These are phyloP conservation scores for Dicerorhinus sumatrensis DNA, from an alignment of 2,113 vertebrate genomes.

Conservation along the genomic window DNA sequence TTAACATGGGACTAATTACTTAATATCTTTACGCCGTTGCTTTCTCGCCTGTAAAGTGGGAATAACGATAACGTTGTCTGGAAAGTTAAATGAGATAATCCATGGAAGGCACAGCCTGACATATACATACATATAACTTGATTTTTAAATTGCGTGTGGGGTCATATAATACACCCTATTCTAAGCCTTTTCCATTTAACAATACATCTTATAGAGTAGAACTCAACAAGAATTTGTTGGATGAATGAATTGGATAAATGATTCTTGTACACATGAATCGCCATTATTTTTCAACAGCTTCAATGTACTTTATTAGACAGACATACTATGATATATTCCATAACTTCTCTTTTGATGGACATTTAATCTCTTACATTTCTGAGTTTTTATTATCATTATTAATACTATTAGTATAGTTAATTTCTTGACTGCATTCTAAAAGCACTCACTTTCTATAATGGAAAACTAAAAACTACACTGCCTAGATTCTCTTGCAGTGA, in stretches of 20 bases:
- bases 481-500: neutral
- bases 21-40: neutral
- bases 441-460: neutral
- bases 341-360: neutral
- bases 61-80: constrained; percentile 17
- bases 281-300: neutral
- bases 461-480: neutral
- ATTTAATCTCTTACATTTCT: neutral
- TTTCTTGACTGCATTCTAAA: neutral
- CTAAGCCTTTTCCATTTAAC: neutral
- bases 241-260: neutral
- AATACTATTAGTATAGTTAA: neutral
- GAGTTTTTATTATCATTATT: neutral
- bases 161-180: neutral
- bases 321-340: neutral
- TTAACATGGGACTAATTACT: constrained; percentile 31
- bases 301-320: neutral
- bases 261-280: neutral
- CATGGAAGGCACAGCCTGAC: neutral
- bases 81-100: constrained; percentile 15
- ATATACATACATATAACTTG: neutral
- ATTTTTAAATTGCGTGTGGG: neutral
- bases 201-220: neutral
- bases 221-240: neutral
- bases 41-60: constrained; percentile 22